phyloP scores from a whole-genome alignment of 2,113 vertebrate species.

The Tylochromis polylepis region DNA sequence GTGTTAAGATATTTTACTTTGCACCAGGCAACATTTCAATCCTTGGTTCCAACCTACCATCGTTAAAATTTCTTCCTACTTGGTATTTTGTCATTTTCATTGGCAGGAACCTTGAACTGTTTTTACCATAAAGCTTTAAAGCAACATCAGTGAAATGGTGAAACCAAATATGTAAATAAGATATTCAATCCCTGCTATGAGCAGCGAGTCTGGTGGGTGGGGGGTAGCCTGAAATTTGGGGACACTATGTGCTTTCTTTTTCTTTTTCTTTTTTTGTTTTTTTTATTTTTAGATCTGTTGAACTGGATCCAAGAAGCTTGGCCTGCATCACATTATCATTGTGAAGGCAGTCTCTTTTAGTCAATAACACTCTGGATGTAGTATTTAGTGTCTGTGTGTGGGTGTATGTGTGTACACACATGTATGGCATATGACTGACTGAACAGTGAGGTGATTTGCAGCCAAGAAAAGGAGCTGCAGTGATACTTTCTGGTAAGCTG shows the following conservation, averaged over 20 bases:
- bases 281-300: neutral
- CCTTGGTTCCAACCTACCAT: neutral
- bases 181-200: neutral
- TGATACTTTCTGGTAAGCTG: slow-evolving; percentile 22
- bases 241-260: neutral
- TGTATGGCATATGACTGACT: neutral
- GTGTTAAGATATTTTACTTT: neutral
- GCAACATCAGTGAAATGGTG: neutral
- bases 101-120: neutral
- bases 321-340: neutral
- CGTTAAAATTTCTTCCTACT: neutral
- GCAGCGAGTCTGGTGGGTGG: neutral
- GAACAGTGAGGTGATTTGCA: neutral
- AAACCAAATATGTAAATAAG: neutral
- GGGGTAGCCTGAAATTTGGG: neutral
- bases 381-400: neutral
- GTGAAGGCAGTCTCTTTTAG: neutral
- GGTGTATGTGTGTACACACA: neutral
- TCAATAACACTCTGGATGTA: neutral
- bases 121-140: neutral
- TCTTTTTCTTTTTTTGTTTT: too few species aligned
- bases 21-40: neutral
- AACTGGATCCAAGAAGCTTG: neutral
- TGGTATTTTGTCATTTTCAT: neutral
- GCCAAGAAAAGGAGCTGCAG: neutral